These are phyloP conservation scores for Nannoperca australis DNA, from an alignment of 2,797 vertebrate genomes.

Conservation along the genomic window DNA sequence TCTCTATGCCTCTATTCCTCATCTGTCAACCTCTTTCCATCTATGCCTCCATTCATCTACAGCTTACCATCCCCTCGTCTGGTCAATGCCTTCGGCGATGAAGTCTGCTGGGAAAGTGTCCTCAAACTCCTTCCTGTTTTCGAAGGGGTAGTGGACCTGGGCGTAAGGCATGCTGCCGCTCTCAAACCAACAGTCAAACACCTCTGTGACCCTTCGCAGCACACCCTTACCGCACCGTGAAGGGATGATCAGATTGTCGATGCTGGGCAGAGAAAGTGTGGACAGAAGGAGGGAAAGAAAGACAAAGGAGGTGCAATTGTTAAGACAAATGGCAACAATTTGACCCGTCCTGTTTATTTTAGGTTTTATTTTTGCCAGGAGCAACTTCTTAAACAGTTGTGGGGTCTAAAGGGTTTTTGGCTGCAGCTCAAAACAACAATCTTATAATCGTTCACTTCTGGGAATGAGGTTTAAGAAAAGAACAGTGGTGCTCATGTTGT, in stretches of 20 bases:
- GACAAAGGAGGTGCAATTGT: background rate
- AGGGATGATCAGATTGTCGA: constrained; percentile 90
- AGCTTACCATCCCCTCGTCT: constrained; percentile 96
- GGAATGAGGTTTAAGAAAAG: constrained; percentile 36
- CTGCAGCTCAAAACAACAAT: constrained; percentile 26
- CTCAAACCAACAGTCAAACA: constrained; percentile 99
- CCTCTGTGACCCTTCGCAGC: constrained; percentile 89
- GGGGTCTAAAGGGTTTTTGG: constrained; percentile 26
- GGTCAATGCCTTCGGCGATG: constrained; percentile 99
- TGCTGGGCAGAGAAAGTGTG: constrained; percentile 75
- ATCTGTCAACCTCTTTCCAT: constrained; percentile 27
- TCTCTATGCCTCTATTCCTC: background rate
- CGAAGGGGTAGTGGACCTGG: constrained; percentile 96
- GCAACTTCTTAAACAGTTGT: constrained; percentile 25
- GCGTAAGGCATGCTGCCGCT: constrained; percentile 99
- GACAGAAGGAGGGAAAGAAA: background rate
- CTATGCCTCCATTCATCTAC: background rate
- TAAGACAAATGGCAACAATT: constrained; percentile 19
- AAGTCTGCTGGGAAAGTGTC: constrained; percentile 97
- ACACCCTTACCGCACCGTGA: constrained; percentile 91
- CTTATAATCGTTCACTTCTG: constrained; percentile 44
- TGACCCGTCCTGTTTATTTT: constrained; percentile 8
- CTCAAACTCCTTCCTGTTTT: constrained; percentile 93
- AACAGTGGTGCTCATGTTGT: constrained; percentile 26
- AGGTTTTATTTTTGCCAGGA: constrained; percentile 17